Conservation (phyloP, 2,113 vertebrate genomes). For the Apteryx owenii region DNA sequence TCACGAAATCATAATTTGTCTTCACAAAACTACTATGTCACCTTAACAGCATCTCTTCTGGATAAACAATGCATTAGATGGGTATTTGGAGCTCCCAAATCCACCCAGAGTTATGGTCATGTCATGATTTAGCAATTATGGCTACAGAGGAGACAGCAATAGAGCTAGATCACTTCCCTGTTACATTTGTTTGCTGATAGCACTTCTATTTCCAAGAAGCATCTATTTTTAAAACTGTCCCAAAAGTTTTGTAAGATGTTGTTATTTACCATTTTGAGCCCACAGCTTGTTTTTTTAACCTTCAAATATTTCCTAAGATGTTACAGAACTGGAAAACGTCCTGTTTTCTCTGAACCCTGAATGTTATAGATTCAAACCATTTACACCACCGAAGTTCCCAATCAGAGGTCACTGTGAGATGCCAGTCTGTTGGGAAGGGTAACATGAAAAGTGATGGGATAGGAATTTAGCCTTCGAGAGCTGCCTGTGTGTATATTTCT, state of each 20-base stretch:
- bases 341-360: background rate
- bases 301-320: background rate
- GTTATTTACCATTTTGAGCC: background rate
- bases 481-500: too few species aligned
- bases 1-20: background rate
- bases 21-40: background rate
- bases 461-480: too few species aligned
- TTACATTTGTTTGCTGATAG: background rate
- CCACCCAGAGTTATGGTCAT: background rate
- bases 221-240: background rate
- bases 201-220: background rate
- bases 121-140: background rate
- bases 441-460: background rate
- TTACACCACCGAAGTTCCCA: too few species aligned
- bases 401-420: too few species aligned
- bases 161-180: background rate
- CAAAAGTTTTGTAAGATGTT: background rate
- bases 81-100: background rate
- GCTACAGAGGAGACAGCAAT: background rate
- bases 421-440: background rate
- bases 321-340: background rate
- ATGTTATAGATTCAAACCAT: too few species aligned
- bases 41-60: background rate
- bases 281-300: background rate
- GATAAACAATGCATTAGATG: background rate